Conservation (phyloP, 2,888 invertebrate species). For the Erannis defoliaria region DNA sequence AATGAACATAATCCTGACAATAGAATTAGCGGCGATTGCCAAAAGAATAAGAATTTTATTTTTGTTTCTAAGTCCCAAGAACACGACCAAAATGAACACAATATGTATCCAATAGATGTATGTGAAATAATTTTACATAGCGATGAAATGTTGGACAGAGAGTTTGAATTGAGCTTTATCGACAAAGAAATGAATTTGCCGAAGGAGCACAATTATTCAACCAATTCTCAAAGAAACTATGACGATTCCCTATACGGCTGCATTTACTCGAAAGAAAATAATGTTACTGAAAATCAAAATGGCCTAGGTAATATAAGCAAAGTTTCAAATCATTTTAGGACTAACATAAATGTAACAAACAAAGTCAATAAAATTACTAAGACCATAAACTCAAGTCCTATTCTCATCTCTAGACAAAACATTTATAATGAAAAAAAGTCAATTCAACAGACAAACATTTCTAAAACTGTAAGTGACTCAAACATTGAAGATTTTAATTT, state of each 20-base stretch:
- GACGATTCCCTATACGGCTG: not conserved
- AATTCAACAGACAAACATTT: conserved; percentile 5
- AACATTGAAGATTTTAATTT: conserved; percentile 61
- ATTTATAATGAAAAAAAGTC: not conserved
- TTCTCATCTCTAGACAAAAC: conserved; percentile 6
- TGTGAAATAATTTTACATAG: conserved; percentile 34
- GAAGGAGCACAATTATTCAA: not conserved
- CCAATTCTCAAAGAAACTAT: not conserved
- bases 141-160: conserved; percentile 21
- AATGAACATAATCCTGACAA: not conserved
- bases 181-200: conserved; percentile 6
- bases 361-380: not conserved
- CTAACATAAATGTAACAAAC: conserved; percentile 7
- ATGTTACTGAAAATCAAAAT: conserved; percentile 7
- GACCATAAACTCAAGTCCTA: not conserved
- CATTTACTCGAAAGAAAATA: conserved; percentile 28
- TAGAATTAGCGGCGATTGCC: not conserved
- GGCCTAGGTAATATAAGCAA: conserved; percentile 24
- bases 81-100: conserved; percentile 12
- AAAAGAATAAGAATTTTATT: conserved; percentile 20
- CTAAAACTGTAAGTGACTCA: conserved; percentile 14
- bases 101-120: conserved; percentile 33
- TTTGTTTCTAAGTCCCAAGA: conserved; percentile 36
- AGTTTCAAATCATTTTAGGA: conserved; percentile 51
- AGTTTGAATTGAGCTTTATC: conserved; percentile 29